A percentile compares a stretch with the other conserved stretches of the same genome.
phyloP scores from a whole-genome alignment of 2,113 vertebrate genomes.

The Prolemur simus region DNA sequence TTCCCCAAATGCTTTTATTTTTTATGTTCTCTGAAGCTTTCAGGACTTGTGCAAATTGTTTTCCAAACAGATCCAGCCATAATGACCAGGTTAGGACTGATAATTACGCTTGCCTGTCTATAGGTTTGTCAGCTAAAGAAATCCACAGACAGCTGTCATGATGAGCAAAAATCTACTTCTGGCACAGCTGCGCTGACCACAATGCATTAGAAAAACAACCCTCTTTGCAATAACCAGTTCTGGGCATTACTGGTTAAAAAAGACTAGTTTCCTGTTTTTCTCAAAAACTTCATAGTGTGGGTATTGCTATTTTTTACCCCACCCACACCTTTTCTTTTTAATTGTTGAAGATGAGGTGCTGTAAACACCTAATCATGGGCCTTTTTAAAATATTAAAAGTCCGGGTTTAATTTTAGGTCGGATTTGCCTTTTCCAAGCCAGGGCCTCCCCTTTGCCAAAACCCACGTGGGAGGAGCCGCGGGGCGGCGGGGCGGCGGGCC shows the following conservation, averaged over 20 bases:
- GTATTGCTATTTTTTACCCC: constrained; percentile 76
- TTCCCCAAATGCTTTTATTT: constrained; percentile 47
- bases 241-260: constrained; percentile 78
- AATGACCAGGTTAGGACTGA: constrained; percentile 58
- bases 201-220: constrained; percentile 77
- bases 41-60: constrained; percentile 48
- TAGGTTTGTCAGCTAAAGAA: constrained; percentile 65
- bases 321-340: constrained; percentile 77
- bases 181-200: constrained; percentile 77
- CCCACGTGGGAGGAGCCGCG: neutral
- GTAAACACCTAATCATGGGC: constrained; percentile 75
- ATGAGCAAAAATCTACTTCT: constrained; percentile 63
- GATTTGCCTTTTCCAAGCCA: neutral
- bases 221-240: constrained; percentile 75
- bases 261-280: constrained; percentile 82
- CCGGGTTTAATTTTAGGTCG: constrained; percentile 51
- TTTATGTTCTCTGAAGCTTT: constrained; percentile 33
- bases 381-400: constrained; percentile 23
- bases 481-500: neutral
- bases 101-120: constrained; percentile 36
- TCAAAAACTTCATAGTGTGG: constrained; percentile 77
- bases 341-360: constrained; percentile 70
- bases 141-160: constrained; percentile 66
- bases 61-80: constrained; percentile 63
- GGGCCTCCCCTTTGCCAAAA: constrained; percentile 25